Conservation (phyloP, 2,797 vertebrate species). For the Sitta carolinensis region DNA sequence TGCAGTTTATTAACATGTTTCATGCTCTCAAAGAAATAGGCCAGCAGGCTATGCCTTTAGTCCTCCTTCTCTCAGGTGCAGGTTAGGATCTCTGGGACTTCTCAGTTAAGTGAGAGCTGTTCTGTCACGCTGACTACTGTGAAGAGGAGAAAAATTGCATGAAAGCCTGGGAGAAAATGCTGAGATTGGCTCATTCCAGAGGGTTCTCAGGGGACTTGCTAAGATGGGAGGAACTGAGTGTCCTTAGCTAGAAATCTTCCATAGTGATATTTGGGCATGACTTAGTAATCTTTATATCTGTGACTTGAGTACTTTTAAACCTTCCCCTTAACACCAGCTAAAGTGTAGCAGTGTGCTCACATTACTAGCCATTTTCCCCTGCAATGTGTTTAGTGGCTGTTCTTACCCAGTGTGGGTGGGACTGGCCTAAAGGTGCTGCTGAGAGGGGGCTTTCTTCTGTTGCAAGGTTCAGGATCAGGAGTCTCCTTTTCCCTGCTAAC, state of each 20-base stretch:
- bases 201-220: background rate
- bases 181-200: background rate
- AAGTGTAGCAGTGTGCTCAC: background rate
- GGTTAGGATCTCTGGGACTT: background rate
- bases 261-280: background rate
- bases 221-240: background rate
- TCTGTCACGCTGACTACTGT: background rate
- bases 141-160: background rate
- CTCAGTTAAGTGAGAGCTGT: background rate
- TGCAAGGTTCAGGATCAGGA: background rate
- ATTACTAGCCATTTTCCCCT: background rate
- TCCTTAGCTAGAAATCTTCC: background rate
- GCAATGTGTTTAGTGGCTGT: background rate
- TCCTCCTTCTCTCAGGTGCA: background rate
- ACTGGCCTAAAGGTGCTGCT: background rate
- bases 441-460: background rate
- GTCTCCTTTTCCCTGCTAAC: background rate
- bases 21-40: background rate
- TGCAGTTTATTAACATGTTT: background rate
- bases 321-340: background rate
- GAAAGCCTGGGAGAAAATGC: background rate
- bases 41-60: background rate
- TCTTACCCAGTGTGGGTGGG: background rate
- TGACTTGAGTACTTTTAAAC: background rate
- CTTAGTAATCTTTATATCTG: background rate